Conservation (phyloP, 2,797 vertebrate genomes). For the Menidia menidia region DNA sequence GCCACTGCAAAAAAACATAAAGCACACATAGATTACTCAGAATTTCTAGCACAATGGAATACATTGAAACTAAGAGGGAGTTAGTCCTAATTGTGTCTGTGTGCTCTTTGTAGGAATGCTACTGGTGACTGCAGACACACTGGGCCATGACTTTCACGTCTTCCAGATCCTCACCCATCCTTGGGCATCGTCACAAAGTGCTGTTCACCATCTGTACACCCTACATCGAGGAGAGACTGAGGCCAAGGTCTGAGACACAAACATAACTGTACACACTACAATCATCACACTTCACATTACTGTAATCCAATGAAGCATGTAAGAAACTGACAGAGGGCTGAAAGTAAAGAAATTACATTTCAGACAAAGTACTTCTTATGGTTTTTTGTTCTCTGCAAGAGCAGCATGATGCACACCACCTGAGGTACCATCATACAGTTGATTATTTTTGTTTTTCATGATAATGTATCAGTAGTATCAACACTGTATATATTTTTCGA, state of each 20-base stretch:
- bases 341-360: not conserved
- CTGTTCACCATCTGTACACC: conserved; percentile 97
- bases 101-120: conserved; percentile 88
- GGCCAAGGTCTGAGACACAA: conserved; percentile 89
- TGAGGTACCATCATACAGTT: too few relatives aligned
- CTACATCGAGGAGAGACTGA: conserved; percentile 98
- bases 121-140: conserved; percentile 94
- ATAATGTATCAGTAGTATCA: too few relatives aligned
- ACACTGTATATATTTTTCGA: too few relatives aligned
- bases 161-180: conserved; percentile 98
- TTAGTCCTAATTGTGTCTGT: not conserved
- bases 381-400: too few relatives aligned
- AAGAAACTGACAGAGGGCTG: not conserved
- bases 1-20: too few relatives aligned
- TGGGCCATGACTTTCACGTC: conserved; percentile 97
- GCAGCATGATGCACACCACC: too few relatives aligned
- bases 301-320: too few relatives aligned
- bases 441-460: too few relatives aligned
- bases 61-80: not conserved
- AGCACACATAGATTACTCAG: too few relatives aligned
- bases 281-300: not conserved
- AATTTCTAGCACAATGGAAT: too few relatives aligned
- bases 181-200: conserved; percentile 96
- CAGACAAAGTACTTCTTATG: not conserved
- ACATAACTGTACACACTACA: not conserved